Evolutionary conservation across 2,888 invertebrate genomes (phyloP).

Genomic region (Carpatolechia fugitivella): DNA sequence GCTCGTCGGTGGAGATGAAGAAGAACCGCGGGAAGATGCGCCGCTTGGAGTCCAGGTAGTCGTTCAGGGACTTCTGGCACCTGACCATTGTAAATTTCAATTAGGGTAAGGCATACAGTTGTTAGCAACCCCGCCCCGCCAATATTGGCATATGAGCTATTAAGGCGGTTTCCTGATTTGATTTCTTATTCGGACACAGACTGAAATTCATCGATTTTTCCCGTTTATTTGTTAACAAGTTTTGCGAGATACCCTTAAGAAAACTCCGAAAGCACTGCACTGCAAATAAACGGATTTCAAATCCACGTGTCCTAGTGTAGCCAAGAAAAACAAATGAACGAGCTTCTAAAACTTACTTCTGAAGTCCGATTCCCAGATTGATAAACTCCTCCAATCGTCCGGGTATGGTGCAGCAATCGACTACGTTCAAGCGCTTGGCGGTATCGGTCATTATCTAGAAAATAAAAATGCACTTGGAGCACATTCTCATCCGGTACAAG

Average conservation of each 20-base stretch:
- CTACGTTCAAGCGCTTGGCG: slow-evolving; percentile 87
- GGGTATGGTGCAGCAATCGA: slow-evolving; percentile 86
- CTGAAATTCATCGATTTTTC: too few relatives aligned
- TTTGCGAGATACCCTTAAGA: too few relatives aligned
- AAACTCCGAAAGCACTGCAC: too few relatives aligned
- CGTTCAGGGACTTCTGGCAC: slow-evolving; percentile 94
- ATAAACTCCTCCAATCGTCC: slow-evolving; percentile 89
- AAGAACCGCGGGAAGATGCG: slow-evolving; percentile 94
- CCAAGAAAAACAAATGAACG: not conserved
- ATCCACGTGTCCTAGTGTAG: too few relatives aligned
- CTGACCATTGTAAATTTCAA: slow-evolving; percentile 36
- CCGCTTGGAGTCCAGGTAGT: slow-evolving; percentile 93
- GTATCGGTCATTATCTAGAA: slow-evolving; percentile 90
- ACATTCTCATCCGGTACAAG: too few relatives aligned
- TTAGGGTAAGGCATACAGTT: not conserved
- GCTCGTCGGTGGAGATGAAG: slow-evolving; percentile 95
- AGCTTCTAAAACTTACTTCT: slow-evolving; percentile 68
- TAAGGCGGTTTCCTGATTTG: too few relatives aligned
- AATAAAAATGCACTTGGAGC: too few relatives aligned
- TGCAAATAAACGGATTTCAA: too few relatives aligned
- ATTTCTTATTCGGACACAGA: too few relatives aligned
- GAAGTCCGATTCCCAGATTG: slow-evolving; percentile 85
- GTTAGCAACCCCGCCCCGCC: too few relatives aligned
- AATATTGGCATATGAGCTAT: too few relatives aligned
- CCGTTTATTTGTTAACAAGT: too few relatives aligned